Conservation (phyloP, 2,888 invertebrate genomes). For the Lithosia quadra region DNA sequence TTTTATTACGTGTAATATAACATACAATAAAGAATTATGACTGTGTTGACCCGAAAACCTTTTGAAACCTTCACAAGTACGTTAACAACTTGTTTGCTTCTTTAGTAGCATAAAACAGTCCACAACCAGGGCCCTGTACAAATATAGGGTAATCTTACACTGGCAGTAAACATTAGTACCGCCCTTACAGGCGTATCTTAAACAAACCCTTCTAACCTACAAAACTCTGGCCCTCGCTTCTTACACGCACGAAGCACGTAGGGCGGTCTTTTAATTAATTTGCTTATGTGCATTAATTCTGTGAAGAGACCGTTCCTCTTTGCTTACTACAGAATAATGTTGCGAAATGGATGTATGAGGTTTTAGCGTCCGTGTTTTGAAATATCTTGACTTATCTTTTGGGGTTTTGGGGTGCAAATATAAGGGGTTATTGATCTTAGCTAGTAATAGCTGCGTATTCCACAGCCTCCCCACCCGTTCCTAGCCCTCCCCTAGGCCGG, state of each 20-base stretch:
- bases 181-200: constrained; percentile 27
- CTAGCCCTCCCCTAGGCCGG: no score
- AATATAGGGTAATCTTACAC: constrained; percentile 52
- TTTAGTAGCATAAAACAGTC: background rate
- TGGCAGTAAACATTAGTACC: constrained; percentile 47
- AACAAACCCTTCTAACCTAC: constrained; percentile 31
- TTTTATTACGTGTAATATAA: no score
- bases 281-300: constrained; percentile 43
- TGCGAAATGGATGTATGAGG: constrained; percentile 12
- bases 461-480: no score
- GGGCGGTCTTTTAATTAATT: constrained; percentile 46
- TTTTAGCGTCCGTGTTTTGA: background rate
- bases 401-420: background rate
- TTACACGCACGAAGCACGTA: constrained; percentile 17
- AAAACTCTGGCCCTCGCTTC: constrained; percentile 14
- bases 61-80: no score
- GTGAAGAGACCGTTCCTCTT: constrained; percentile 27
- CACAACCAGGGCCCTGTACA: background rate
- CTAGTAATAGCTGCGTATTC: no score
- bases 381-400: constrained; percentile 10
- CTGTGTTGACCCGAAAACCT: no score
- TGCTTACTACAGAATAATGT: constrained; percentile 19
- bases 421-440: no score
- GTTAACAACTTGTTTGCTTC: background rate
- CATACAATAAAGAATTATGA: no score